Base-by-base conservation (phyloP, 2,113 vertebrate genomes). In the Heteronetta atricapilla region DNA sequence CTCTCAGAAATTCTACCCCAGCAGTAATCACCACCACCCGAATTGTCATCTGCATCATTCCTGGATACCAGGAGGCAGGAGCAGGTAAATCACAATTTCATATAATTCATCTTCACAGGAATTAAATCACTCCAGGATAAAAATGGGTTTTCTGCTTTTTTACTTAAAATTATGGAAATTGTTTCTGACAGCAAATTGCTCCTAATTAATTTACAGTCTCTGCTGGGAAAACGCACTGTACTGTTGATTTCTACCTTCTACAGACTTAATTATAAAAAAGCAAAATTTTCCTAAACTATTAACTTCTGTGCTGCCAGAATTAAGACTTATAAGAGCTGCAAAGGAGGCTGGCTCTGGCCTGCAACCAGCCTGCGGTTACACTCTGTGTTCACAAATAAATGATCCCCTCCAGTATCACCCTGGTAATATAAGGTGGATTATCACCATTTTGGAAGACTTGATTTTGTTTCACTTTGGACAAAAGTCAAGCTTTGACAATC, bases 181-280 rank as follows among this genome's bases (percentile, higher is more conserved):
- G 96, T 97, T 98, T 98, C 97, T 98, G 98, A 98, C 97, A 98
- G 98, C 95, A 97, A 98, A 98, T 98, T 98, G 96, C 97, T 98
- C 97, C 96, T 98, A 98, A 98, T 98, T 98, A 98, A 98, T 98
- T 98, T 98, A 96, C 94, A n/a, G 96, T 97, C 97, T 98, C 96
- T 97, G 97, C 97, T 98, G 98, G 97, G 97, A 98, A 98, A 98
- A 98, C 70, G 96, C 96, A 96, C 97, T 96, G 94, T 98, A 97
- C 96, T 96, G 97, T 98, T 98, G 97, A 97, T 98, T 98, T 98
- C 97, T 97, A 97, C 97, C 96, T 98, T 98, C 96, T 86, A 97
- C 96, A 94, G 94, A 97, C 96, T 98, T 98, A 98, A 98, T 98
- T 98, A 97, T 96, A 95, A 98, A 97, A 97, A 92, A 77, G 77